phyloP scores from a whole-genome alignment of 2,113 vertebrate species.

The Tiliqua scincoides region DNA sequence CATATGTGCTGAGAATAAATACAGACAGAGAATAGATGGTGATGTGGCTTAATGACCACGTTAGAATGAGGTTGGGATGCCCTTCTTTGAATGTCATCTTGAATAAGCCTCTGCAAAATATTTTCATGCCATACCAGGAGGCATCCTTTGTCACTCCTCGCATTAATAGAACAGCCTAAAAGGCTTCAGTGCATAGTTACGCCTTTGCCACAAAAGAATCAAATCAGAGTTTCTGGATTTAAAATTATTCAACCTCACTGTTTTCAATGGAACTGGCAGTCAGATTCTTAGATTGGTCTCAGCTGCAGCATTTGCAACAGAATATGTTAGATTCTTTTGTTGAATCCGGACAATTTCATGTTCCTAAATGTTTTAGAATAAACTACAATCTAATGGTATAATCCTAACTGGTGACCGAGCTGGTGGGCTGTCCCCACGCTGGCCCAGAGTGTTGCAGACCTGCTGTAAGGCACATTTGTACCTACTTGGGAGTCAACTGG shows the following conservation, averaged over 20 bases:
- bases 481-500: no score
- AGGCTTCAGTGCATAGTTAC: neutral
- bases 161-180: neutral
- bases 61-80: neutral
- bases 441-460: no score
- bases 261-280: neutral
- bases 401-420: no score
- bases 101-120: neutral
- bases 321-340: neutral
- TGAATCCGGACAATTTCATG: neutral
- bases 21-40: conserved; percentile 10
- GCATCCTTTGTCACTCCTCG: neutral
- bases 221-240: neutral
- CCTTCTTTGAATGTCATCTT: neutral
- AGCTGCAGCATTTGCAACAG: neutral
- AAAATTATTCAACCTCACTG: neutral
- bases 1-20: neutral
- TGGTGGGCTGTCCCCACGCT: no score
- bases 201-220: neutral
- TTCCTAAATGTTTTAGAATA: neutral
- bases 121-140: neutral
- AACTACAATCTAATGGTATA: neutral
- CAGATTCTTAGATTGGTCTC: no score
- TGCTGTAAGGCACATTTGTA: no score
- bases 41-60: neutral